Evolutionary conservation across 2,888 invertebrate species (phyloP).

Genomic region (Caenorhabditis zanzibari): DNA sequence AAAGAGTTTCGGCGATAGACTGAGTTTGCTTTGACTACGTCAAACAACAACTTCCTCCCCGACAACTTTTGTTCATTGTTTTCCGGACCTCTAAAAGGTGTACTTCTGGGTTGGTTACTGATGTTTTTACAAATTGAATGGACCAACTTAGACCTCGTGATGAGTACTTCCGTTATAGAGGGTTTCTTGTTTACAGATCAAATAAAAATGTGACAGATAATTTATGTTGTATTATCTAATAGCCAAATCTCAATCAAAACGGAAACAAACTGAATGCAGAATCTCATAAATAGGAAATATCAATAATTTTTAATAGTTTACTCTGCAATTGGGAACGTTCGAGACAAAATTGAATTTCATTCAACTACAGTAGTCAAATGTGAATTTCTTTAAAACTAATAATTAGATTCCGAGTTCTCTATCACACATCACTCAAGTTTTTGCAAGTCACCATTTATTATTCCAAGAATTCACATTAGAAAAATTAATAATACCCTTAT

Average conservation of each 20-base stretch:
- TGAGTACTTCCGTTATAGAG: neutral
- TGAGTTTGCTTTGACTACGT: constrained; percentile 6
- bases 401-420: too few relatives aligned
- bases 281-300: too few relatives aligned
- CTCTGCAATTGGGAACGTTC: too few relatives aligned
- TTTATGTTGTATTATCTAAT: neutral
- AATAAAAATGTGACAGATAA: neutral
- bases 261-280: neutral
- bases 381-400: too few relatives aligned
- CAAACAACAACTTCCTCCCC: neutral
- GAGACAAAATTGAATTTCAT: too few relatives aligned
- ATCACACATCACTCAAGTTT: too few relatives aligned
- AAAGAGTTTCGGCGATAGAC: neutral
- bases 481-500: neutral
- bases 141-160: constrained; percentile 11
- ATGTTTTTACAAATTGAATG: constrained; percentile 26
- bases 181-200: neutral
- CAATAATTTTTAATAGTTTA: too few relatives aligned
- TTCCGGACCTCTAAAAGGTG: constrained; percentile 39
- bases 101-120: constrained; percentile 39
- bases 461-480: neutral
- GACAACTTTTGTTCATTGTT: constrained; percentile 42
- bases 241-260: neutral
- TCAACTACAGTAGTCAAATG: too few relatives aligned
- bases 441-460: too few relatives aligned